These are phyloP conservation scores for Aurelia sp. DNA, from an alignment of 30 jellyfish, hydroid and myxozoan species.

Conservation along the genomic window DNA sequence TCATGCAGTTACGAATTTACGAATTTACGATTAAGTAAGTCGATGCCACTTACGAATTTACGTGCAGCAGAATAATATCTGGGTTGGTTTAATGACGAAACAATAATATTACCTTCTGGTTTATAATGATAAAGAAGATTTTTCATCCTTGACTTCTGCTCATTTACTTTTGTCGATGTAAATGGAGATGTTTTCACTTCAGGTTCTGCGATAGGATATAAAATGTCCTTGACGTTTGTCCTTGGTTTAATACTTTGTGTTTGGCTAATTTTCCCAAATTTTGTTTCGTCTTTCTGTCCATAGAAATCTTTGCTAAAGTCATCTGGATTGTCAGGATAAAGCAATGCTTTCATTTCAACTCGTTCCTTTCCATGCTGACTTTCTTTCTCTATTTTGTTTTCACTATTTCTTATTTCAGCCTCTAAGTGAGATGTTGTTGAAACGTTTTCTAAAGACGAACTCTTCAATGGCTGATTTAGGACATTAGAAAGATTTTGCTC, in stretches of 20 bases:
- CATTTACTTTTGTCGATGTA: constrained; percentile 51
- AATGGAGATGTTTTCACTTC: background rate
- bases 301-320: background rate
- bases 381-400: background rate
- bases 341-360: background rate
- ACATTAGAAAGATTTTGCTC: background rate
- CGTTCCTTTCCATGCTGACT: background rate
- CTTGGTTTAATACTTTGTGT: constrained; percentile 24
- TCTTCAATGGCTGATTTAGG: background rate
- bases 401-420: too few species aligned
- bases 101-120: background rate
- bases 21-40: too few species aligned
- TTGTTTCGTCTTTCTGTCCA: background rate
- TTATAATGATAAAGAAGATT: constrained; percentile 39
- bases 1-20: too few species aligned
- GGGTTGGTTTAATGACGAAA: too few species aligned
- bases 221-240: constrained; percentile 54
- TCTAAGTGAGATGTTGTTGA: background rate
- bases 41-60: too few species aligned
- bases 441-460: background rate
- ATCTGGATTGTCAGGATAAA: background rate
- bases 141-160: constrained; percentile 52
- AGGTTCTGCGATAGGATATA: constrained; percentile 38
- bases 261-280: constrained; percentile 17
- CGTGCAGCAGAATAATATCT: too few species aligned